Base-by-base conservation (phyloP, 2,113 vertebrate species). In the Sakesphorus luctuosus region DNA sequence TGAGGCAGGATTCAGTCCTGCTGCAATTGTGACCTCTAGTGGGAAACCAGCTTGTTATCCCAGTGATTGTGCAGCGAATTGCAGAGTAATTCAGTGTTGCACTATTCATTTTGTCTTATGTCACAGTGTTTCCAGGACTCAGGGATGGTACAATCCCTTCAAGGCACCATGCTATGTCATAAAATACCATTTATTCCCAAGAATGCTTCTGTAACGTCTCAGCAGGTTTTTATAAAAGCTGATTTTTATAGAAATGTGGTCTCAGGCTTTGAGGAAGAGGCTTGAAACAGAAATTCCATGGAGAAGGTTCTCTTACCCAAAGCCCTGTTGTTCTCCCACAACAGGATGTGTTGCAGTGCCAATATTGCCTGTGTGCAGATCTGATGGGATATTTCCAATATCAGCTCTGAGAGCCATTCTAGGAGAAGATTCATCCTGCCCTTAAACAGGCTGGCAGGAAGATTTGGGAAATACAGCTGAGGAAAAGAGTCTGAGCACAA, bases 11-110 rank as follows among this genome's bases (percentile, higher is more conserved):
- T 59, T 93, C 76, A 87, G 73, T 89, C 47, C 71, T 83, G 74
- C 85, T 94, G 29, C 94, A 98, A 87, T 94, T 82, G 96, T 97
- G 98, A 95, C 98, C 97, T 97, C 98, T 98, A 98, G 97, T 89
- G 98, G 97, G 63, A 84, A 85, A 2, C 1, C 23, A 6, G 19
- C 62, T 78, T 87, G 33, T 46, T 86, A 7, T 6, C 72, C 9
- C 63, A 31, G 9, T 26, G 63, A 26, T 84, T 47, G 33, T 71
- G 53, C 59, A 53, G 49, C 3, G 3, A 77, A 44, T 62, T 36
- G 55, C 62, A 38, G 28, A 94, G 46, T 33, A 71, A 77, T 71
- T 88, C 29, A 3, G 40, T 35, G 38, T 68, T 95, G 93, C 56
- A 89, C 8, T 92, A 69, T 59, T 74, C 67, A 28, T 89, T 75